Evolutionary conservation across 2,888 invertebrate species (phyloP).

Genomic region (Panzeria rudis): DNA sequence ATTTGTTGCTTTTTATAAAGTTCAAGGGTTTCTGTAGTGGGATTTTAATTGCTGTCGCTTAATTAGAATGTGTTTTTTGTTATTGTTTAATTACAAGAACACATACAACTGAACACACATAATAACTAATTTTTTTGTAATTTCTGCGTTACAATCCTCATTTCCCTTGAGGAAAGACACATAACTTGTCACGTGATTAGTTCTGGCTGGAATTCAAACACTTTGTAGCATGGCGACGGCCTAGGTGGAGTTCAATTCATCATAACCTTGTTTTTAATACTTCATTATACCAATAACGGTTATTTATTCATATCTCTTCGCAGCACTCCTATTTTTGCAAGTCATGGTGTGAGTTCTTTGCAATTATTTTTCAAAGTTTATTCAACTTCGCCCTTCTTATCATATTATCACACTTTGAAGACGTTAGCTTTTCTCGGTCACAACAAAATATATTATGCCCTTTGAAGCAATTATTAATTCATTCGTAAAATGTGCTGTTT

Average conservation of each 20-base stretch:
- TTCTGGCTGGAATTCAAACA: too few relatives aligned
- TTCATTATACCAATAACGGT: too few relatives aligned
- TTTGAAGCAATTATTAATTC: not conserved
- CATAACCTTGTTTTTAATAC: too few relatives aligned
- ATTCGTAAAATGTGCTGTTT: constrained; percentile 1
- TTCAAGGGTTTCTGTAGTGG: constrained; percentile 14
- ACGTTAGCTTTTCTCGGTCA: not conserved
- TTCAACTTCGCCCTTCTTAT: not conserved
- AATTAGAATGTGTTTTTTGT: not conserved
- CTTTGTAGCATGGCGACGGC: too few relatives aligned
- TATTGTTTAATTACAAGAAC: constrained; percentile 12
- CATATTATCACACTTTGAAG: too few relatives aligned
- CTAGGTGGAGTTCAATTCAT: too few relatives aligned
- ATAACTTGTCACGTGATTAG: not conserved
- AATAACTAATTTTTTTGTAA: not conserved
- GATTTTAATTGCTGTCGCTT: constrained; percentile 11
- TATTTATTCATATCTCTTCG: too few relatives aligned
- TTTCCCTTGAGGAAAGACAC: too few relatives aligned
- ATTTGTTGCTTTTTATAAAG: constrained; percentile 15
- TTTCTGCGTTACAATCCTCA: too few relatives aligned
- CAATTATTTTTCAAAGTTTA: not conserved
- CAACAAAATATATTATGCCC: not conserved
- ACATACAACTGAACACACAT: not conserved
- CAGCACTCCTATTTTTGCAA: too few relatives aligned
- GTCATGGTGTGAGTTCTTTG: not conserved